These are phyloP conservation scores for Drosophila pseudotakahashii DNA, from an alignment of 2,888 invertebrate species.

Conservation along the genomic window DNA sequence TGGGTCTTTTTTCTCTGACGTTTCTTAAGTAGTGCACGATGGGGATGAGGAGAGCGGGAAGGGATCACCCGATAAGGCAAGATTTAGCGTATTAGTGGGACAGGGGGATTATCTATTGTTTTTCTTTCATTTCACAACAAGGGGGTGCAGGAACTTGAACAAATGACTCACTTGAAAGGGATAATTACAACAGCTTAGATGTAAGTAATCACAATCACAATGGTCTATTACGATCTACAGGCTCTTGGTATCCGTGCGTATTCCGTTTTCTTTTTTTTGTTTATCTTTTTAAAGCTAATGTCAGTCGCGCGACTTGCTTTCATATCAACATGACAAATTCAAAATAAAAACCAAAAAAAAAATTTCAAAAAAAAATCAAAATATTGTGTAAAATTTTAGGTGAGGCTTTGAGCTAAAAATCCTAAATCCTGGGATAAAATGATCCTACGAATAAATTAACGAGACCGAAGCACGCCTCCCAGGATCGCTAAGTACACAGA, in stretches of 20 bases:
- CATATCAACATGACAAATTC: constrained; percentile 31
- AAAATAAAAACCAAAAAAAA: constrained; percentile 22
- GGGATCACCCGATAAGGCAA: constrained; percentile 1
- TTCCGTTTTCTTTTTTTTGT: constrained; percentile 3
- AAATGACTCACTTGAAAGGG: constrained; percentile 7
- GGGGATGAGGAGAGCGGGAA: not conserved
- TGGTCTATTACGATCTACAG: constrained; percentile 28
- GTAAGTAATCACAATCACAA: constrained; percentile 33
- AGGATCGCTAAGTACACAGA: constrained; percentile 54
- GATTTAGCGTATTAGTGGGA: not conserved
- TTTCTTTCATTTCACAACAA: not conserved
- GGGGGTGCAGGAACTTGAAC: constrained; percentile 7
- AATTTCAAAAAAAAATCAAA: not conserved
- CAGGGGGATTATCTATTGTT: not conserved
- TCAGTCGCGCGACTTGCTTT: constrained; percentile 59
- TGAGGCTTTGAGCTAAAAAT: constrained; percentile 40
- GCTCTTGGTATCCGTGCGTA: constrained; percentile 26
- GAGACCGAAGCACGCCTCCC: constrained; percentile 55
- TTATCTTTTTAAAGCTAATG: constrained; percentile 56
- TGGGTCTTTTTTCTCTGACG: not conserved
- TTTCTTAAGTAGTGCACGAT: not conserved
- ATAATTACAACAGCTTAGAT: constrained; percentile 31
- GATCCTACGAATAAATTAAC: constrained; percentile 52
- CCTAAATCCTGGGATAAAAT: constrained; percentile 30
- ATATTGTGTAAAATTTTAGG: not conserved